Conservation (phyloP, 2,797 vertebrate species). For the Pelochelys cantorii region DNA sequence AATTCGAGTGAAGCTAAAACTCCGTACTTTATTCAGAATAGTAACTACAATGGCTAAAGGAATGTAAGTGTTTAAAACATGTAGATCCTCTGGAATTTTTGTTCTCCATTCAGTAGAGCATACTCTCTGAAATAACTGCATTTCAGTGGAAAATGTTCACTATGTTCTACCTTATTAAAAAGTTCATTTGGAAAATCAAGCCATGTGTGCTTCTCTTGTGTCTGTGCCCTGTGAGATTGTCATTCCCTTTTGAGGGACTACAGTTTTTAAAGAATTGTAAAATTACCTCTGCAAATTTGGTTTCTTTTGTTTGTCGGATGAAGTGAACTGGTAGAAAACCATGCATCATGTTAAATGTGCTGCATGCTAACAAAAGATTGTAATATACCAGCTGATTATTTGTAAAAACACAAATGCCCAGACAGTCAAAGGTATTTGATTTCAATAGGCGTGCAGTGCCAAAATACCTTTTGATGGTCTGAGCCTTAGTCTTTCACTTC, state of each 20-base stretch:
- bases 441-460: too few relatives aligned
- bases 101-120: constrained; percentile 27
- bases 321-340: background rate
- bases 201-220: background rate
- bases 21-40: background rate
- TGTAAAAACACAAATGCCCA: background rate
- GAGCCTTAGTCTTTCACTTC: background rate
- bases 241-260: background rate
- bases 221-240: background rate
- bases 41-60: constrained; percentile 4
- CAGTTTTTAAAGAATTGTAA: background rate
- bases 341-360: background rate
- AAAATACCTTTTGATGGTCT: too few relatives aligned
- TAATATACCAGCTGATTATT: background rate
- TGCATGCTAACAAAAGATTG: background rate
- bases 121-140: constrained; percentile 38
- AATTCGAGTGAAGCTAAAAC: constrained; percentile 4
- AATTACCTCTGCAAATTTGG: background rate
- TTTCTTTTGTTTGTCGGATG: background rate
- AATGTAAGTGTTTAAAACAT: background rate
- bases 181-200: background rate
- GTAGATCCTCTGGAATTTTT: background rate
- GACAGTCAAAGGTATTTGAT: background rate
- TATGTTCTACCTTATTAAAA: constrained; percentile 56
- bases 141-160: constrained; percentile 17